Conservation (phyloP, 53 echinoderm and acorn worm genomes). For the Stichopus horrens region DNA sequence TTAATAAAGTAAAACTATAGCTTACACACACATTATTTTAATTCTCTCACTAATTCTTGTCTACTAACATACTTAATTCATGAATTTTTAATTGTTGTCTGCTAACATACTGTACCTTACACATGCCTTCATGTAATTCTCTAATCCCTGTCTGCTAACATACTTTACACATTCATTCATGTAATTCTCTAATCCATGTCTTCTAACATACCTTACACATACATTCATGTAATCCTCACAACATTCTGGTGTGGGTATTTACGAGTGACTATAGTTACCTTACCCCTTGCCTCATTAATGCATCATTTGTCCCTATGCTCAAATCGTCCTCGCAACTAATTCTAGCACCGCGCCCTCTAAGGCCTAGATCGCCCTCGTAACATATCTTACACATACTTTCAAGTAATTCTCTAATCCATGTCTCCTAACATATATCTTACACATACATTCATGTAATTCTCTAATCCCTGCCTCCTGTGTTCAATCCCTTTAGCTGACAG, state of each 20-base stretch:
- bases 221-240: constrained; percentile 45
- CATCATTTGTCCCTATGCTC: too few species aligned
- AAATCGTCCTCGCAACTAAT: too few species aligned
- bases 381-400: too few species aligned
- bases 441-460: constrained; percentile 82
- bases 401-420: not conserved
- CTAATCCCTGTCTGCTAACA: constrained; percentile 68
- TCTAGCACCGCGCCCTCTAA: too few species aligned
- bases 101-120: not conserved
- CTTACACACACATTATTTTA: constrained; percentile 39
- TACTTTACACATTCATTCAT: constrained; percentile 57
- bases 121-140: constrained; percentile 80
- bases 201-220: not conserved
- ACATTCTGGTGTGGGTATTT: too few species aligned
- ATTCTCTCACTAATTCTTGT: constrained; percentile 74
- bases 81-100: not conserved
- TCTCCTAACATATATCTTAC: not conserved
- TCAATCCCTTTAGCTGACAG: constrained; percentile 78
- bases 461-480: constrained; percentile 76
- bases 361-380: too few species aligned
- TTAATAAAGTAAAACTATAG: too few species aligned
- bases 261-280: too few species aligned
- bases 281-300: too few species aligned
- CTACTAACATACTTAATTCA: constrained; percentile 36
- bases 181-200: not conserved